Base-by-base conservation (phyloP, 2,113 vertebrate genomes). In the Trematomus loennbergii region DNA sequence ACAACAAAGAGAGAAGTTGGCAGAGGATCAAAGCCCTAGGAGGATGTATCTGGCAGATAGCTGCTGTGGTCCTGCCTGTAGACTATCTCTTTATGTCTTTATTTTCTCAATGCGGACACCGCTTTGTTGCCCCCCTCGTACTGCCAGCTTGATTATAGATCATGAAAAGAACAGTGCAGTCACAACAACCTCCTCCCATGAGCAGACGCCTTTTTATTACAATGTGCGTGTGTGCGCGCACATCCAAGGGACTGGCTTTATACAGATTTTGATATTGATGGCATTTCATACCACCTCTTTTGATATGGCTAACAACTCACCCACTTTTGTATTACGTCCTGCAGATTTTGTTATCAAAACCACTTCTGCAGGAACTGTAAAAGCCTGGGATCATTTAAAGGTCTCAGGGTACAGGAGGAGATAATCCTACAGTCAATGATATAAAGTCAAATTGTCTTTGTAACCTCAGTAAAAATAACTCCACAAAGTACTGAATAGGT, bases 71-170 rank as follows among this genome's bases (percentile, higher is more conserved):
- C 77, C 83, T 68, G 88, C 54, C 83, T 85, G 46, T 61, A 79
- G 82, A 70, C 74, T 79, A 55, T 58, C 67, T 71, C 54, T 58
- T 16, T 48, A 0, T 59, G 63, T 79, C 71, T 83, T 40, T 57
- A 3, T 75, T 55, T 76, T 85, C 75, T 62, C 15, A 61, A 13
- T 58, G 33, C 71, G 72, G 71, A 57, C 75, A 70, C 50, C 83
- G 61, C 55, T 63, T n/a, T 54, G 85, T 79, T 80, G 67, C 78
- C 82, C 93, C 29, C 91, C 88, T 82, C 85, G 93, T 93, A 94
- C 91, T 92, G 93, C 93, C 91, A 93, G 80, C 66, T 92, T 95
- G 83, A 96, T 97, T 95, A 95, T 57, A 96, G 92, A 94, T 93
- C 88, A 94, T 77, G 77, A 87, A 84, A 89, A 87, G 89, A 90